Evolutionary conservation across 2,113 vertebrate genomes (phyloP), one percentile per base, ranked within the genome.

Genomic region (Cololabis saira): DNA sequence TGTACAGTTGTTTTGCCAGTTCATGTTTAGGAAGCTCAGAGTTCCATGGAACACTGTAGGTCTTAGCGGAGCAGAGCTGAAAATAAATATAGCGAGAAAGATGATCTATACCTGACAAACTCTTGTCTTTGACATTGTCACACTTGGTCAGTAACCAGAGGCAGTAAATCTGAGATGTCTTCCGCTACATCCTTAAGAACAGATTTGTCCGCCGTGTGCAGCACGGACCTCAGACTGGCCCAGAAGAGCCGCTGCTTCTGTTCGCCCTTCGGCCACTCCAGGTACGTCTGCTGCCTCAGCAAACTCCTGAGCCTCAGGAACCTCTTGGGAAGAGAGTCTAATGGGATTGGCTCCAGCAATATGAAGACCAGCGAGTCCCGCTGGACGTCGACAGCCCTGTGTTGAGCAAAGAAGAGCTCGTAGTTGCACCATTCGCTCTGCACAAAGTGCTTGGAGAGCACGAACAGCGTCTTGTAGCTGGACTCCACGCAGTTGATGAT

Each of bases 221-320:
- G 63, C 77, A 86, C 85, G 16, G 87, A 71, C 61, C 62, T 92
- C 14, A 97, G 62, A 54, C 93, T 96, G 19, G 92, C 85, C 95
- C 95, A 97, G 85, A 97, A 97, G 3, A 96, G 73, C 15, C 87
- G 85, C 10, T 37, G 93, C 74, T 96, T 96, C 67, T 75, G 87
- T 52, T 92, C 94, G 40, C 97, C 95, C 27, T 80, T 82, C 0
- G 95, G 95, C 95, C 95, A 97, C 82, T 95, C 93, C 45, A 97
- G 77, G 58, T 95, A 95, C 0, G 94, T 95, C 81, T 93, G 90
- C 51, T 71, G 72, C 50, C 51, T 81, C 55, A 93, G 78, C 40
- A 91, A 75, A 12, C 49, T 74, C 42, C 89, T 71, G 24, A 92
- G 87, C 65, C 85, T 90, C 24, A 86, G 55, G 64, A 82, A 93